Conservation (phyloP, 2,888 invertebrate genomes). For the Aromia moschata region DNA sequence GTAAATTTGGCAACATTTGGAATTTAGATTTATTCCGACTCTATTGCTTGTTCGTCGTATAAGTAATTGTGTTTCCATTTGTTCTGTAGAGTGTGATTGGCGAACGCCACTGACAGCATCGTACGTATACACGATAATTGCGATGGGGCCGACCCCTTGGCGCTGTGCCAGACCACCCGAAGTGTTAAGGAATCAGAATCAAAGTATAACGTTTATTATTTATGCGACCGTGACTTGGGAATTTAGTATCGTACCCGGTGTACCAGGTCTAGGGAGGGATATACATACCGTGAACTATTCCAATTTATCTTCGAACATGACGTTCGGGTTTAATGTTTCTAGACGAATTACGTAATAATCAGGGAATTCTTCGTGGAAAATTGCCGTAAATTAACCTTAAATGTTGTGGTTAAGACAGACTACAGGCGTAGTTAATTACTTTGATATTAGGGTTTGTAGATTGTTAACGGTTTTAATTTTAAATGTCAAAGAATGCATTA, state of each 20-base stretch:
- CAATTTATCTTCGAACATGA: background rate
- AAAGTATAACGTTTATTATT: constrained; percentile 22
- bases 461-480: no score
- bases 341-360: background rate
- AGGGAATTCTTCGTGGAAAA: background rate
- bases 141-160: constrained; percentile 14
- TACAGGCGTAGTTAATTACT: no score
- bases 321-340: background rate
- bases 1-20: no score
- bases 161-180: constrained; percentile 16
- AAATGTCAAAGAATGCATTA: no score
- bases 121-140: constrained; percentile 4
- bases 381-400: background rate
- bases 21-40: no score
- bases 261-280: background rate
- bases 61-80: no score
- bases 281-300: constrained; percentile 1
- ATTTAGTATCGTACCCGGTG: background rate
- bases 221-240: constrained; percentile 20
- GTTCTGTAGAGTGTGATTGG: no score
- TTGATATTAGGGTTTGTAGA: no score
- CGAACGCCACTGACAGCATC: constrained; percentile 1
- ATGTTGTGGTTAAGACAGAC: no score
- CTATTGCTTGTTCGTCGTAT: no score
- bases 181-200: constrained; percentile 17